Conservation (phyloP, 2,888 invertebrate genomes). For the Temnothorax ravouxi region DNA sequence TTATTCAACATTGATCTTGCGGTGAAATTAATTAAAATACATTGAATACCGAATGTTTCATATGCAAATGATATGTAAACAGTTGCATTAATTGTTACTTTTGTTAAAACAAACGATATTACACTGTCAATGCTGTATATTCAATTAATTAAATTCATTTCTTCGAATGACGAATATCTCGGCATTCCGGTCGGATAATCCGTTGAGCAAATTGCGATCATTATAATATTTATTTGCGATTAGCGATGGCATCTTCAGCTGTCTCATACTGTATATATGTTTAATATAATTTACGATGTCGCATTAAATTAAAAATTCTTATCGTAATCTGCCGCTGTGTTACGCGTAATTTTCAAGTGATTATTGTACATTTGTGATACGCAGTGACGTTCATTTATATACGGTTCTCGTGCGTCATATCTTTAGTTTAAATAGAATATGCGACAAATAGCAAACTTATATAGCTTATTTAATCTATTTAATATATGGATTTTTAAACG, state of each 20-base stretch:
- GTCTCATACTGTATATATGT: slow-evolving; percentile 22
- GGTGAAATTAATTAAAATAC: slow-evolving; percentile 53
- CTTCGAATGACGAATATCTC: slow-evolving; percentile 48
- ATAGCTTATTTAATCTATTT: background rate
- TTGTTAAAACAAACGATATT: slow-evolving; percentile 45
- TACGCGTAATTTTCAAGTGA: slow-evolving; percentile 16
- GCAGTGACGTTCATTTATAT: background rate
- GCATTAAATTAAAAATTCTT: slow-evolving; percentile 33
- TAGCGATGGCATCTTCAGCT: slow-evolving; percentile 30
- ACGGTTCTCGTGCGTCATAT: background rate
- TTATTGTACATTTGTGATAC: background rate
- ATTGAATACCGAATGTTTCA: slow-evolving; percentile 41
- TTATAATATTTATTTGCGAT: slow-evolving; percentile 47
- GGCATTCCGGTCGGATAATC: slow-evolving; percentile 32
- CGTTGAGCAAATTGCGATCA: slow-evolving; percentile 35
- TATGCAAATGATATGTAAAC: slow-evolving; percentile 54
- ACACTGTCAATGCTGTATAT: slow-evolving; percentile 6
- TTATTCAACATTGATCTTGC: slow-evolving; percentile 46
- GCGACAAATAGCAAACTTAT: background rate
- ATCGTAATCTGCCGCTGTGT: slow-evolving; percentile 17
- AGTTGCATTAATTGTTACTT: slow-evolving; percentile 56
- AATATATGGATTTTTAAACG: background rate
- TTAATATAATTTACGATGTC: slow-evolving; percentile 10
- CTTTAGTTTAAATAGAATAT: background rate
- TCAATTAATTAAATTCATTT: slow-evolving; percentile 51